A percentile compares a stretch with the other conserved stretches of the same genome.
Evolutionary conservation across 2,888 invertebrate genomes (phyloP).

Genomic region (Lasioglossum calceatum): DNA sequence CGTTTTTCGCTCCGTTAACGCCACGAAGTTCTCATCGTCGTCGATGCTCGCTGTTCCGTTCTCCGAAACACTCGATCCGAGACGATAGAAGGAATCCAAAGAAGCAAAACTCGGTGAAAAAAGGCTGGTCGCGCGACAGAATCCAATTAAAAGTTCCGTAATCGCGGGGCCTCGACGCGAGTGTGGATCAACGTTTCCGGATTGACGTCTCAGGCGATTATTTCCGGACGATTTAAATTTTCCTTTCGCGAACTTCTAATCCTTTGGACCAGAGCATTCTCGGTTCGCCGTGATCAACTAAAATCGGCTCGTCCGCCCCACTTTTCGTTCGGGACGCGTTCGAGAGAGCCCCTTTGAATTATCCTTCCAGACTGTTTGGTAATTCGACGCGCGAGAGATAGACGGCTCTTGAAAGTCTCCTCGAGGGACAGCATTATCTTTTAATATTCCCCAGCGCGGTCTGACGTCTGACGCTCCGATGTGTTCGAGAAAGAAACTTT

Average conservation of each 20-base stretch:
- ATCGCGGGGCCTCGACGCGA: neutral
- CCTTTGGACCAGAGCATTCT: neutral
- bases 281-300: neutral
- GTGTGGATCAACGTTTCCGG: constrained; percentile 2
- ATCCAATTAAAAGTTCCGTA: constrained; percentile 40
- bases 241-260: constrained; percentile 10
- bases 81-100: neutral
- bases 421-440: constrained; percentile 3
- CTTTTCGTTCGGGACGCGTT: neutral
- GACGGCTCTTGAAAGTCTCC: too few relatives aligned
- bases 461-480: neutral
- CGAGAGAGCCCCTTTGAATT: neutral
- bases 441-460: constrained; percentile 20
- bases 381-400: constrained; percentile 7
- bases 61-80: neutral
- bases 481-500: constrained; percentile 30
- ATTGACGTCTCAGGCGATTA: neutral
- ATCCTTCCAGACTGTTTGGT: constrained; percentile 1
- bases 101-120: neutral
- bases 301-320: neutral
- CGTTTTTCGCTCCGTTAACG: constrained; percentile 33
- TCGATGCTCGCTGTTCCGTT: neutral
- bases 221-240: constrained; percentile 15
- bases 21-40: neutral
- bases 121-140: neutral